These are phyloP conservation scores for Notothenia coriiceps DNA, from an alignment of 2,113 vertebrate genomes.

Conservation along the genomic window DNA sequence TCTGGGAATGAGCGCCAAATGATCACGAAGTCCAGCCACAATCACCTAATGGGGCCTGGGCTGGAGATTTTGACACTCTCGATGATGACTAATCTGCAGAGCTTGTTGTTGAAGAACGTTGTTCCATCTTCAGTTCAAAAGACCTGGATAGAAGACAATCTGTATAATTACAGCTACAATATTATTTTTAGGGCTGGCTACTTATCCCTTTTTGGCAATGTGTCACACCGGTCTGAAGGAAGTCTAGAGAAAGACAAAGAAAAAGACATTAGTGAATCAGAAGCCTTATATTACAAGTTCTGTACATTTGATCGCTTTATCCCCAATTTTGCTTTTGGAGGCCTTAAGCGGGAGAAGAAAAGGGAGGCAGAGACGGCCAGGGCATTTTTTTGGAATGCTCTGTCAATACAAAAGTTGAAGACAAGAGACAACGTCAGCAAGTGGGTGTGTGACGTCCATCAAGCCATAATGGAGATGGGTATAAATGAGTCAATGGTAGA, in stretches of 20 bases:
- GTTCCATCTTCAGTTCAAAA: constrained; percentile 38
- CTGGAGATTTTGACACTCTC: constrained; percentile 84
- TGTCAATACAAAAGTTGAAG: constrained; percentile 79
- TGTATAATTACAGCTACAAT: constrained; percentile 91
- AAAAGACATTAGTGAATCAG: constrained; percentile 80
- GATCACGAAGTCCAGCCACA: constrained; percentile 72
- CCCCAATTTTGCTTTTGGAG: constrained; percentile 85
- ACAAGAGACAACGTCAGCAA: constrained; percentile 86
- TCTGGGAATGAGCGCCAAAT: accelerated
- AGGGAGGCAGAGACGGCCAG: constrained; percentile 84
- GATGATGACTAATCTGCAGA: constrained; percentile 88
- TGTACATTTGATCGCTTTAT: constrained; percentile 90
- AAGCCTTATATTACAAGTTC: constrained; percentile 79
- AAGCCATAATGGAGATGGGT: constrained; percentile 72
- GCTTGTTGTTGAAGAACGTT: constrained; percentile 80
- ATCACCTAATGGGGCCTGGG: constrained; percentile 88
- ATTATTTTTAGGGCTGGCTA: constrained; percentile 90
- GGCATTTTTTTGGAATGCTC: constrained; percentile 83
- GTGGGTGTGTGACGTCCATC: constrained; percentile 86
- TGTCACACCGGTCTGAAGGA: constrained; percentile 29
- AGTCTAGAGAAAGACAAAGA: constrained; percentile 73
- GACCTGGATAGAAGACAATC: constrained; percentile 85
- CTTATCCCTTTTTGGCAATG: constrained; percentile 88
- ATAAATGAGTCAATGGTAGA: constrained; percentile 81
- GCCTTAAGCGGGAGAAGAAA: constrained; percentile 80